Base-by-base conservation (phyloP, 1,140 invertebrate genomes). In the Oedothorax gibbosus region DNA sequence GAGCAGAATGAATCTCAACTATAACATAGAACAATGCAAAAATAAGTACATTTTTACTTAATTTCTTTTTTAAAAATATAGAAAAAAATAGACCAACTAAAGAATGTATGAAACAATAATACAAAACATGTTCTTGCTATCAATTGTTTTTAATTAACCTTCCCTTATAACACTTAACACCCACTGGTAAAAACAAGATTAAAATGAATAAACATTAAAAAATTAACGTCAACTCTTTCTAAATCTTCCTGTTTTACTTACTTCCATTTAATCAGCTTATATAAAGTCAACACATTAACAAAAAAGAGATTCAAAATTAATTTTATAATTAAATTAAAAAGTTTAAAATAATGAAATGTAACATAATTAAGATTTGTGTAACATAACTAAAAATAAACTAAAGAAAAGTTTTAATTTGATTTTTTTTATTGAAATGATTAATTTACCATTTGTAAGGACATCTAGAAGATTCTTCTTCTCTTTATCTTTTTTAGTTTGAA, bases 1-100 rank as follows among this genome's bases (percentile, higher is more conserved):
- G 51, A 15, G 78, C 78, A 54, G 85, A 86, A 64, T 86, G 85
- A 35, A 82, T 72, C 77, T 86, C 85, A 75, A 86, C 85, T 86
- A 57, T 56, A 51, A 71, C 35, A 35, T 14, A 53, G 11, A 53
- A 53, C 20, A 18, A 71, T 18, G 20, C 9, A 3, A 60, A 57
- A 14, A 5, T 60, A 7, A 60, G n/a, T 60, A 3, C n/a, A 60
- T 60, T 60, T 60, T 3, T 60, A 60, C n/a, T n/a, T 7, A 60
- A n/a, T 60, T 14, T 60, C n/a, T 14, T 60, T n/a, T n/a, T 14
- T 60, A 60, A 60, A 60, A 11, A 57, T 2, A 11, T 60, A 14
- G 12, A 60, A 60, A 60, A n/a, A 14, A 60, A 35, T 35, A 35
- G 35, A 35, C 35, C 1, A 35, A 35, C 5, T 35, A 35, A 35